Evolutionary conservation across 2,888 invertebrate species (phyloP).

Genomic region (Chirona hameri): DNA sequence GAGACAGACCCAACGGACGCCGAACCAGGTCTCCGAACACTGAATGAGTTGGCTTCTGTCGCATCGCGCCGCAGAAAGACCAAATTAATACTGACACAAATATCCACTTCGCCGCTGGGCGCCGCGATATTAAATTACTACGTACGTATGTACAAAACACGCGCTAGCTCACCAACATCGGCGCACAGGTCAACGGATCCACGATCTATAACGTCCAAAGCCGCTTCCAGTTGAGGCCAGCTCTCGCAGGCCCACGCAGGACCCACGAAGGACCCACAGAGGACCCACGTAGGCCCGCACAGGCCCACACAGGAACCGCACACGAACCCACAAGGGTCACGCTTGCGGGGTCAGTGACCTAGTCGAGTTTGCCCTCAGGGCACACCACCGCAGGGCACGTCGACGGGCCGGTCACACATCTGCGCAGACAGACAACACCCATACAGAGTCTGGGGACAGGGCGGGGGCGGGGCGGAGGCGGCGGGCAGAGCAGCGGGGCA

Average conservation of each 20-base stretch:
- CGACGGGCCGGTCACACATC: too few relatives aligned
- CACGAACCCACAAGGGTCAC: neutral
- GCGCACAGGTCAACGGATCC: neutral
- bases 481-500: neutral
- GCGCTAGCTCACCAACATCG: neutral
- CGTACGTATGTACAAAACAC: slow-evolving; percentile 26
- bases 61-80: slow-evolving; percentile 2
- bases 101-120: neutral
- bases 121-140: slow-evolving; percentile 9
- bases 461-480: neutral
- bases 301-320: neutral
- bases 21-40: neutral
- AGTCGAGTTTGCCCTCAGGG: neutral
- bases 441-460: neutral
- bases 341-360: neutral
- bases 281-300: neutral
- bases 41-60: slow-evolving; percentile 12
- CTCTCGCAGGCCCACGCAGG: neutral
- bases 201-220: neutral
- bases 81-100: slow-evolving; percentile 29
- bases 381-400: neutral
- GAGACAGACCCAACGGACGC: neutral
- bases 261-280: neutral
- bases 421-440: neutral
- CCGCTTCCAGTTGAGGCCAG: neutral